Percentiles rank a stretch among this genome's conserved stretches.
These are phyloP conservation scores for Temnothorax unifasciatus DNA, from an alignment of 2,888 invertebrate genomes.

Conservation along the genomic window DNA sequence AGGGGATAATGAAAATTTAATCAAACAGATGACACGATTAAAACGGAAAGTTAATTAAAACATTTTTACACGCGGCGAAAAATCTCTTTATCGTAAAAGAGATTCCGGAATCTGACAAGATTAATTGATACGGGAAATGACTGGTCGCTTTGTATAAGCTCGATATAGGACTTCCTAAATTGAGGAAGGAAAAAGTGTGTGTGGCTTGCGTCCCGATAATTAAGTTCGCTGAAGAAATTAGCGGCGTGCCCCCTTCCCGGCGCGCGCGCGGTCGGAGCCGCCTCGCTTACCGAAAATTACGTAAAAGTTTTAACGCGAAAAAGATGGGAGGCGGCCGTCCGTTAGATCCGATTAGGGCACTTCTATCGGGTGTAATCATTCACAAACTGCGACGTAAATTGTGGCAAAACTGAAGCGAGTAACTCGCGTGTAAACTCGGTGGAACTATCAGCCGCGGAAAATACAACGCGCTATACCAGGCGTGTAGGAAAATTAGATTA, in stretches of 20 bases:
- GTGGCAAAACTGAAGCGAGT: conserved; percentile 44
- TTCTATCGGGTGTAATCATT: conserved; percentile 55
- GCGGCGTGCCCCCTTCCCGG: neutral
- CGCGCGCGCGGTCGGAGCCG: neutral
- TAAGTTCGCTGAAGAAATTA: conserved; percentile 48
- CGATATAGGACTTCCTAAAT: conserved; percentile 22
- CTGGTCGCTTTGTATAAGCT: conserved; percentile 7
- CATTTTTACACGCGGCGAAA: neutral
- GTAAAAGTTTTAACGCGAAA: conserved; percentile 54
- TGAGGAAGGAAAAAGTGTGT: conserved; percentile 3
- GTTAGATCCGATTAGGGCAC: conserved; percentile 35
- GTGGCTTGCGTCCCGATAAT: conserved; percentile 34
- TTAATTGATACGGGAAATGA: conserved; percentile 44
- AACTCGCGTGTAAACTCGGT: conserved; percentile 35
- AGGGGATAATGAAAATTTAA: neutral
- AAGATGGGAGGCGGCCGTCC: conserved; percentile 40
- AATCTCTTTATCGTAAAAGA: conserved; percentile 6
- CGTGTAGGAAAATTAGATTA: neutral
- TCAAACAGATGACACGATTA: neutral
- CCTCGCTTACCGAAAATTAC: conserved; percentile 41
- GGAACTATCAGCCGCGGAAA: conserved; percentile 7
- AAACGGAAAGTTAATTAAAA: conserved; percentile 16
- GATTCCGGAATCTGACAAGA: neutral
- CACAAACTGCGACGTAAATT: conserved; percentile 52
- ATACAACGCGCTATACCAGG: neutral